Percentiles rank a stretch among this genome's conserved stretches.
phyloP scores from a whole-genome alignment of 2,113 vertebrate genomes.

The Felis catus region F.catus_Fca126_mat1.0 CM031421.1:41107001-41107500 shows the following conservation, averaged over 20 bases:
- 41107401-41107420: constrained; percentile 45
- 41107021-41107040: neutral
- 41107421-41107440: neutral
- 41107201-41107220: neutral
- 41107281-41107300: neutral
- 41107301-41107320: neutral
- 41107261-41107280: neutral
- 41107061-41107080: neutral
- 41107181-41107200: neutral
- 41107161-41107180: neutral
- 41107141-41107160: neutral
- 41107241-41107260: neutral
- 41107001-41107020: neutral
- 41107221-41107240: neutral
- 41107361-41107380: constrained; percentile 46
- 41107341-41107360: neutral
- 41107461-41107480: no score
- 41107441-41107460: no score
- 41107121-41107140: neutral
- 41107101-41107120: neutral
- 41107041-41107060: neutral
- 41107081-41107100: neutral
- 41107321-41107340: constrained; percentile 45
- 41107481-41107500: no score
- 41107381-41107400: constrained; percentile 68